phyloP scores from a whole-genome alignment of 2,113 vertebrate genomes.

The Columba livia region DNA sequence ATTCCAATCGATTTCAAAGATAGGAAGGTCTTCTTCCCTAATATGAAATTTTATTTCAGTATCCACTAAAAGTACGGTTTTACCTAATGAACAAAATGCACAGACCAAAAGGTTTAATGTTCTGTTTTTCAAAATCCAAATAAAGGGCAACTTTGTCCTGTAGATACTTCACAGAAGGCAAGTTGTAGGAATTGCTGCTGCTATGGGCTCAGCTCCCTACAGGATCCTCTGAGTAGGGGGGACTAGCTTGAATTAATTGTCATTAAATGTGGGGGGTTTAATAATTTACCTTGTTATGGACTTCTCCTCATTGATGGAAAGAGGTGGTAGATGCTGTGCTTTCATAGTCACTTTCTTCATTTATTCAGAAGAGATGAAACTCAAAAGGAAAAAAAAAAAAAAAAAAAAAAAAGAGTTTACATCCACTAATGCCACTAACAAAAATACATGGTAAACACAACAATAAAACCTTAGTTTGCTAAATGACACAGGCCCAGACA shows the following conservation, averaged over 20 bases:
- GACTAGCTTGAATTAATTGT: not conserved
- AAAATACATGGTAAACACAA: not conserved
- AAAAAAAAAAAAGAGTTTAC: not conserved
- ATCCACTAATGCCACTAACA: not conserved
- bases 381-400: slow-evolving; percentile 2
- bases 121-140: not conserved
- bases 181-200: not conserved
- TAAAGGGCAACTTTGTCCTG: not conserved
- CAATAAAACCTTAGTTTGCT: not conserved
- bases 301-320: slow-evolving; percentile 69
- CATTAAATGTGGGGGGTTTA: not conserved
- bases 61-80: not conserved
- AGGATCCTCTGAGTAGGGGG: not conserved
- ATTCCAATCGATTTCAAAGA: not conserved
- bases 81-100: not conserved
- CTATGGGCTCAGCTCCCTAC: not conserved
- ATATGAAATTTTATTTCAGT: not conserved
- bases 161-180: not conserved
- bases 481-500: not conserved
- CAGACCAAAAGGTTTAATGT: not conserved
- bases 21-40: not conserved
- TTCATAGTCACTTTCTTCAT: slow-evolving; percentile 46
- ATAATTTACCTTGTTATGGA: slow-evolving; percentile 67
- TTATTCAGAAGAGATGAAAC: slow-evolving; percentile 10
- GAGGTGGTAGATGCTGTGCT: slow-evolving; percentile 40